phyloP scores from a whole-genome alignment of 1,140 invertebrate species.

The Tenebrio molitor region DNA sequence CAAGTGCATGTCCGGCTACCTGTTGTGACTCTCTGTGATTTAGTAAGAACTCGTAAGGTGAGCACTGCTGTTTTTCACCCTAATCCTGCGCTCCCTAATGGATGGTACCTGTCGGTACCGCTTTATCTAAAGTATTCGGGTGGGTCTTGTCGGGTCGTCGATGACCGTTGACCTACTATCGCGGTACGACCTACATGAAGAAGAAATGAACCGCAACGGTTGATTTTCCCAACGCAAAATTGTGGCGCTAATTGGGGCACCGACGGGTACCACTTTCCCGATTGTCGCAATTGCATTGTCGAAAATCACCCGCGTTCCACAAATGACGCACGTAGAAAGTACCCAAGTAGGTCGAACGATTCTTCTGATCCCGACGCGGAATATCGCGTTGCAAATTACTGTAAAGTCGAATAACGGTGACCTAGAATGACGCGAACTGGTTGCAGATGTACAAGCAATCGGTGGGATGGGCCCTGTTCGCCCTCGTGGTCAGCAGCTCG shows the following conservation, averaged over 20 bases:
- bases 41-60: slow-evolving; percentile 49
- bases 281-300: slow-evolving; percentile 49
- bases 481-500: slow-evolving; percentile 70
- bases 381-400: slow-evolving; percentile 10
- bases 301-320: slow-evolving; percentile 39
- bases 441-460: slow-evolving; percentile 67
- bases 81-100: no score
- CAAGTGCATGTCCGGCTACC: slow-evolving; percentile 52
- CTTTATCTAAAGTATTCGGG: background rate
- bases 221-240: no score
- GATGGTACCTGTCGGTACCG: background rate
- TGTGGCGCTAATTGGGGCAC: no score
- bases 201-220: background rate
- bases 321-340: slow-evolving; percentile 50
- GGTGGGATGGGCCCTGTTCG: slow-evolving; percentile 70
- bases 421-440: background rate
- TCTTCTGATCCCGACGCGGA: slow-evolving; percentile 21
- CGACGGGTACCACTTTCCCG: background rate
- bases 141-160: background rate
- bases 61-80: slow-evolving; percentile 23
- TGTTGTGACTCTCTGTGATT: slow-evolving; percentile 51
- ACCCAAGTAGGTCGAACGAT: slow-evolving; percentile 31
- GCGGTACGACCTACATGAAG: slow-evolving; percentile 16
- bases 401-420: slow-evolving; percentile 23
- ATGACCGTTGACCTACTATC: slow-evolving; percentile 43